Evolutionary conservation across 2,113 vertebrate species (phyloP).

Genomic region (Halichoeres trimaculatus): DNA sequence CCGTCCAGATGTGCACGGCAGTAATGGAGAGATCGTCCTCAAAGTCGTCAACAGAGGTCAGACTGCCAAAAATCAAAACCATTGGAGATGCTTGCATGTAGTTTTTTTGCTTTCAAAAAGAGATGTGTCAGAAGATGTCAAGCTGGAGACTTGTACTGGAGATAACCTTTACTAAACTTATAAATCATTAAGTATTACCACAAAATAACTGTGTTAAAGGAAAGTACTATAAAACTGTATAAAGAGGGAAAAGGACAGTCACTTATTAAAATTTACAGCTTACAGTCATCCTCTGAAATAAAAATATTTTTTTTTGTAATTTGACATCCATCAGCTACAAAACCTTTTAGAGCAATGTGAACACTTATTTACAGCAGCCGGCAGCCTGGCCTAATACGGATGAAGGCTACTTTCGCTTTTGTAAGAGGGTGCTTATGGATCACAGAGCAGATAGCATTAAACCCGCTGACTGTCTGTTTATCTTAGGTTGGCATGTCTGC

Average conservation of each 20-base stretch:
- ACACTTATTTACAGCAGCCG: conserved; percentile 25
- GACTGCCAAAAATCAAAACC: background rate
- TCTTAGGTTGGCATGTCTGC: conserved; percentile 55
- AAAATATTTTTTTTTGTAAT: too few relatives aligned
- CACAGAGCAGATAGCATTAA: conserved; percentile 29
- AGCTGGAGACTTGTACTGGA: too few relatives aligned
- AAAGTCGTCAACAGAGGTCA: conserved; percentile 84
- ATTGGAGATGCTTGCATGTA: background rate
- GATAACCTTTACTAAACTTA: too few relatives aligned
- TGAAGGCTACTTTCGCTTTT: conserved; percentile 53
- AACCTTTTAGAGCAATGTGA: too few relatives aligned
- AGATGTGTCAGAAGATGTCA: too few relatives aligned
- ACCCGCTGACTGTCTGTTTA: background rate
- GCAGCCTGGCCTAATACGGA: conserved; percentile 39
- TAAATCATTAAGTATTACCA: too few relatives aligned
- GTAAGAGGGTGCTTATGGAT: conserved; percentile 18
- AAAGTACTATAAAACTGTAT: too few relatives aligned
- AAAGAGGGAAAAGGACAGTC: too few relatives aligned
- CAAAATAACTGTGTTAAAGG: too few relatives aligned
- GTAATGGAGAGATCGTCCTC: conserved; percentile 83
- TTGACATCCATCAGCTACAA: too few relatives aligned
- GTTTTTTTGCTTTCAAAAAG: background rate
- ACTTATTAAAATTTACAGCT: too few relatives aligned
- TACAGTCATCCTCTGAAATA: too few relatives aligned
- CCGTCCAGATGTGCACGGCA: conserved; percentile 88